phyloP scores from a whole-genome alignment of 2,888 invertebrate species.

The Schizaphis graminum region DNA sequence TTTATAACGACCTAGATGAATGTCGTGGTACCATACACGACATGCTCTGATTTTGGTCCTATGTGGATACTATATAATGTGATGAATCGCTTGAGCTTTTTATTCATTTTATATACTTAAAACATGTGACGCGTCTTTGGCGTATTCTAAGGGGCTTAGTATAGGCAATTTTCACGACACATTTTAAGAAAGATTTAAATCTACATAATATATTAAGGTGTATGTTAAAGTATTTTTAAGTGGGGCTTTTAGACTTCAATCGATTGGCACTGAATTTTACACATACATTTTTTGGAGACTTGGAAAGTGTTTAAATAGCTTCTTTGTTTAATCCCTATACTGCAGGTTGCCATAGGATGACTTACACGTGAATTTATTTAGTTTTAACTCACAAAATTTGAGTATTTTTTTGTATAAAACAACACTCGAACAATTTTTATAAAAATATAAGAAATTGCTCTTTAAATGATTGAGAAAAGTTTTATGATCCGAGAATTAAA shows the following conservation, averaged over 20 bases:
- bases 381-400: too few relatives aligned
- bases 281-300: neutral
- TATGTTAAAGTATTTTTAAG: neutral
- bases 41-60: too few relatives aligned
- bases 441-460: too few relatives aligned
- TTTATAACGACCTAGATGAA: too few relatives aligned
- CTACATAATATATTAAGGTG: neutral
- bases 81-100: too few relatives aligned
- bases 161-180: neutral
- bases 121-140: too few relatives aligned
- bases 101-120: too few relatives aligned
- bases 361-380: neutral
- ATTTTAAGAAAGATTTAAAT: neutral
- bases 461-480: too few relatives aligned
- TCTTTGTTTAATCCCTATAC: neutral
- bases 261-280: neutral
- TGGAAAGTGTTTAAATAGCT: neutral
- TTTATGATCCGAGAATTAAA: too few relatives aligned
- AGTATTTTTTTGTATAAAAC: neutral
- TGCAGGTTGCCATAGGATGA: neutral
- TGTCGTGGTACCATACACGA: too few relatives aligned
- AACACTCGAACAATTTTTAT: too few relatives aligned
- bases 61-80: too few relatives aligned
- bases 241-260: neutral
- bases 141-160: neutral